A percentile compares a stretch with the other conserved stretches of the same genome.
Evolutionary conservation across 2,888 invertebrate species (phyloP).

Genomic region (Lomographa bimaculata): DNA sequence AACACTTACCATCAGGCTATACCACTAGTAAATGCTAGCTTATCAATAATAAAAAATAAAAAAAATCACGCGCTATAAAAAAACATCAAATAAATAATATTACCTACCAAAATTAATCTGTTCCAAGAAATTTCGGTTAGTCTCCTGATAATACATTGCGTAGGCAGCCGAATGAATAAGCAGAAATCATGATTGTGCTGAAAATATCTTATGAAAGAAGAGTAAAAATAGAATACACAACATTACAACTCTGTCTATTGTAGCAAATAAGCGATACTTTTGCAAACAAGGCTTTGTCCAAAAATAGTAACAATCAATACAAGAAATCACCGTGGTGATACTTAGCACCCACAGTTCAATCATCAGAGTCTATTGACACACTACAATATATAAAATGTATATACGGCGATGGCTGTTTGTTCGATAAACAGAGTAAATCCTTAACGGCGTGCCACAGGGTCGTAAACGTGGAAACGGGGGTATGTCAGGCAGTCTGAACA

Average conservation of each 20-base stretch:
- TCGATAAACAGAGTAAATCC: conserved; percentile 54
- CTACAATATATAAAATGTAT: conserved; percentile 16
- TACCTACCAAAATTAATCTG: not conserved
- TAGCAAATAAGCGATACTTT: conserved; percentile 4
- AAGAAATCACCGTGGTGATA: conserved; percentile 6
- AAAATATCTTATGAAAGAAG: too few relatives aligned
- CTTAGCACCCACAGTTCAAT: conserved; percentile 13
- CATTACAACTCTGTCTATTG: too few relatives aligned
- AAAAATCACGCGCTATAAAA: too few relatives aligned
- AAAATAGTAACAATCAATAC: conserved; percentile 18
- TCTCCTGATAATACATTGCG: not conserved
- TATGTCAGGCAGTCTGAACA: conserved; percentile 47
- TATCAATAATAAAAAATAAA: too few relatives aligned
- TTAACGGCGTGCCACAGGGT: conserved; percentile 55
- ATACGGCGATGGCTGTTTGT: conserved; percentile 37
- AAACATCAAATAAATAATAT: conserved; percentile 1
- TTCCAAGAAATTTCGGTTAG: not conserved
- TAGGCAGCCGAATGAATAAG: too few relatives aligned
- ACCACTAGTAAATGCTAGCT: too few relatives aligned
- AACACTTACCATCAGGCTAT: too few relatives aligned
- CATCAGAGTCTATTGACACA: conserved; percentile 11
- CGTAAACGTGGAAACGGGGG: conserved; percentile 58
- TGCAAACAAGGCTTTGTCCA: conserved; percentile 2
- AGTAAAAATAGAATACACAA: too few relatives aligned
- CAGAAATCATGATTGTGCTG: too few relatives aligned